Evolutionary conservation across 2,797 vertebrate species (phyloP), one percentile per base, ranked within the genome.

Genomic region (Anabas testudineus): DNA sequence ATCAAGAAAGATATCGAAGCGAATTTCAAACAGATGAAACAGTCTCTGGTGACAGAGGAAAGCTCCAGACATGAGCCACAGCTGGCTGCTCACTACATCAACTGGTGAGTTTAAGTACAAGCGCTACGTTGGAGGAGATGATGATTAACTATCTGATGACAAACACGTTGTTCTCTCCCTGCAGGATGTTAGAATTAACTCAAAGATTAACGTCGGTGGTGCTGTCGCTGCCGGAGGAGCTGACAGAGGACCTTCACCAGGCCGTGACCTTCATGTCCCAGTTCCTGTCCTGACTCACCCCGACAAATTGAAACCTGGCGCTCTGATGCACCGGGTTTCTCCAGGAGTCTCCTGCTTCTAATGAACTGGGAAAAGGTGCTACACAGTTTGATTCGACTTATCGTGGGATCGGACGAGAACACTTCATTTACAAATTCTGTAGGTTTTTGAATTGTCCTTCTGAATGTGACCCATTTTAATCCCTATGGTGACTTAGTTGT

Each of bases 11-110:
- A 95, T 47, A 96, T 96, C 34, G 95, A 96, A 81, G 89, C 92
- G 41, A 95, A 96, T 87, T 96, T 96, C 85, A 96, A 95, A 79
- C 90, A 93, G 76, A 89, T 96, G 82, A 96, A 95, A 83, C 88
- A 89, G 81, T 94, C 92, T 81, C 91, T 96, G 15, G 86, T 82
- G 67, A 85, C 59, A 19, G 93, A 90, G 45, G 92, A 94, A 63
- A 92, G 91, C 61, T 91, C 90, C 67, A 89, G 91, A 57, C 89
- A 92, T 12, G 94, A 95, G 51, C 94, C 95, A 52, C 93, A 94
- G 82, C 87, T 96, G 77, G 89, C 94, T 42, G 88, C 89, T 66
- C 89, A 92, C 52, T 93, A 94, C 45, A 86, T 93, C 69, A 91
- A 76, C 88, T 96, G 95, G 95, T 96, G 85, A 89, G 92, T 80